Base-by-base conservation (phyloP, 2,888 invertebrate species). In the Apocheima hispidaria region DNA sequence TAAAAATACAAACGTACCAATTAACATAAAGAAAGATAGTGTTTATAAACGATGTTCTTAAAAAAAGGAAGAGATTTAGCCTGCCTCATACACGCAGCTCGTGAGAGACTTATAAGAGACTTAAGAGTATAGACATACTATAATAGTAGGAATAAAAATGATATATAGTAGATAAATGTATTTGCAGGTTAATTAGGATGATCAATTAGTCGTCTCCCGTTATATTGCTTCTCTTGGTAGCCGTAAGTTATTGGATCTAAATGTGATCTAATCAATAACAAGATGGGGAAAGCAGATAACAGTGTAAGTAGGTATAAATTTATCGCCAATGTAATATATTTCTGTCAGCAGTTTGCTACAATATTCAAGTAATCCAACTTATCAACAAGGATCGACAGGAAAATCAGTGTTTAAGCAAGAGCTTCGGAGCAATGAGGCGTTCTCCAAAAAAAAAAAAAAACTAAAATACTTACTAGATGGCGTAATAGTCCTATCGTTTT, bases 151-250 rank as follows among this genome's bases (percentile, higher is more conserved):
- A n/a, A n/a, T n/a, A n/a, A n/a, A n/a, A n/a, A n/a, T n/a, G n/a
- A n/a, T n/a, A n/a, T 26, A 26, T 7, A 14, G 44, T 33, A n/a
- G n/a, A n/a, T n/a, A n/a, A n/a, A 23, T n/a, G 18, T 21, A 41
- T 46, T 43, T n/a, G 14, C 12, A 10, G 10, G 14, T n/a, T 26
- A 50, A 50, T 50, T 36, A 35, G 14, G 5, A 1, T n/a, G 36
- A 50, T 36, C 7, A 50, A 50, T 50, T 36, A n/a, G 20, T 26
- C 28, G 6, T 21, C 50, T 50, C 35, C 28, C 49, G 33, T 35
- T 50, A 10, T 51, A 18, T 30, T 26, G 51, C n/a, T 26, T 7
- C 50, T 16, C 36, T 50, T 50, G 23, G 36, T 33, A 20, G 35
- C 33, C n/a, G 18, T 26, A 36, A 50, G 9, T 23, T 36, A 50